These are phyloP conservation scores for Porites cylindrica DNA, from an alignment of 92 coral and sea anemone species.

Conservation along the genomic window DNA sequence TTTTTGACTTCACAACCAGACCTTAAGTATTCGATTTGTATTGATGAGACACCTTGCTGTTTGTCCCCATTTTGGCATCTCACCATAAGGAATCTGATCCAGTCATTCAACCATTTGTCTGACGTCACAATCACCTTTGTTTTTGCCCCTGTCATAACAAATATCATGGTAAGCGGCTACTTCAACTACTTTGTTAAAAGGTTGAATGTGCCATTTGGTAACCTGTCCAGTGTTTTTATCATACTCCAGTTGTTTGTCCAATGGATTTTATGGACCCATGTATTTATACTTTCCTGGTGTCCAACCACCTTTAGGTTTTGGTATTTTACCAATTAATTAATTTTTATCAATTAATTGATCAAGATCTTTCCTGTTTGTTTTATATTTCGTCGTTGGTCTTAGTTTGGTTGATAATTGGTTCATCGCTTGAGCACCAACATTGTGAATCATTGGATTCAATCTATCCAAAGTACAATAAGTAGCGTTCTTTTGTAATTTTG, in stretches of 20 bases:
- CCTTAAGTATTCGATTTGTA: conserved; percentile 3
- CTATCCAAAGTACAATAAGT: no score
- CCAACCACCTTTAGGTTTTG: conserved; percentile 2
- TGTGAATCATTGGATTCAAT: no score
- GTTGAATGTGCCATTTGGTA: conserved; percentile 23
- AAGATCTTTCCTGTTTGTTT: no score
- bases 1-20: conserved; percentile 8
- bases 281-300: conserved; percentile 9
- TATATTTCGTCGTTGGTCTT: no score
- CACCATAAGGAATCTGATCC: background rate
- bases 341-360: no score
- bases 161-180: background rate
- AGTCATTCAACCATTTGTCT: conserved; percentile 20
- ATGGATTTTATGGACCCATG: conserved; percentile 21
- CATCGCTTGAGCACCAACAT: no score
- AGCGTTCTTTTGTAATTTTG: no score
- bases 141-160: no score
- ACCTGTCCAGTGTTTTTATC: conserved; percentile 29
- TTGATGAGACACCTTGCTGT: conserved; percentile 26
- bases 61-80: background rate
- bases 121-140: background rate
- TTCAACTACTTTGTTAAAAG: conserved; percentile 39
- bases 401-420: no score
- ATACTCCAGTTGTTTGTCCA: conserved; percentile 9
- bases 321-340: conserved; percentile 3